These are phyloP conservation scores for Lipophrys pholis DNA, from an alignment of 2,113 vertebrate species.

Conservation along the genomic window DNA sequence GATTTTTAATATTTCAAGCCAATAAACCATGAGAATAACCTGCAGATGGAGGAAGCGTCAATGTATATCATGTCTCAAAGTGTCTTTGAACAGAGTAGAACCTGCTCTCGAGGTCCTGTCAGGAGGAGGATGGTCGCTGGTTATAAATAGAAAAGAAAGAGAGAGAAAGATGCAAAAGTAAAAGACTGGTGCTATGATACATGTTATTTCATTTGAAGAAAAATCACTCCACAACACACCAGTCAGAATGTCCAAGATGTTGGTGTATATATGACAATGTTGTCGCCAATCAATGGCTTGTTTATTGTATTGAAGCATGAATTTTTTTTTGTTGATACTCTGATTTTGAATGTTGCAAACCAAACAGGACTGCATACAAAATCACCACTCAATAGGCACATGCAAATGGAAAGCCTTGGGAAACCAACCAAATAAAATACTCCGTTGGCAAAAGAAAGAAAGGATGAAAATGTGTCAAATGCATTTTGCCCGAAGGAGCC, in stretches of 20 bases:
- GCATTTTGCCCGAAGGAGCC: slow-evolving; percentile 38
- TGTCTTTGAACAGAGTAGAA: background rate
- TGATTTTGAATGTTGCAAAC: background rate
- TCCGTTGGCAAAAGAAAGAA: slow-evolving; percentile 37
- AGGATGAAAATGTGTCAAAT: slow-evolving; percentile 48
- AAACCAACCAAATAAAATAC: slow-evolving; percentile 28
- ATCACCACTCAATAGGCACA: background rate
- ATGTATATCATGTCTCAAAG: slow-evolving; percentile 1
- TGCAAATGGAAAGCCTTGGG: background rate
- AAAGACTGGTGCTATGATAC: too few species aligned
- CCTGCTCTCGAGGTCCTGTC: background rate
- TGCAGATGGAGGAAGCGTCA: background rate
- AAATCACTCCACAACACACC: too few species aligned
- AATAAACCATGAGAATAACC: background rate
- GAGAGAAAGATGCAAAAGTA: background rate
- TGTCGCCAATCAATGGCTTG: background rate
- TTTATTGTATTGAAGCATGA: background rate
- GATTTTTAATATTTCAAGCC: background rate
- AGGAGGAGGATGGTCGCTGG: background rate
- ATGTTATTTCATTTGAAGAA: too few species aligned
- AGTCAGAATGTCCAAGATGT: too few species aligned
- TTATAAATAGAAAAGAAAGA: background rate
- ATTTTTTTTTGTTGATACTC: background rate
- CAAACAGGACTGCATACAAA: background rate
- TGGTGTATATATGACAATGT: background rate